Conservation (phyloP, 1,140 invertebrate genomes). For the Matsumurasca onukii region DNA sequence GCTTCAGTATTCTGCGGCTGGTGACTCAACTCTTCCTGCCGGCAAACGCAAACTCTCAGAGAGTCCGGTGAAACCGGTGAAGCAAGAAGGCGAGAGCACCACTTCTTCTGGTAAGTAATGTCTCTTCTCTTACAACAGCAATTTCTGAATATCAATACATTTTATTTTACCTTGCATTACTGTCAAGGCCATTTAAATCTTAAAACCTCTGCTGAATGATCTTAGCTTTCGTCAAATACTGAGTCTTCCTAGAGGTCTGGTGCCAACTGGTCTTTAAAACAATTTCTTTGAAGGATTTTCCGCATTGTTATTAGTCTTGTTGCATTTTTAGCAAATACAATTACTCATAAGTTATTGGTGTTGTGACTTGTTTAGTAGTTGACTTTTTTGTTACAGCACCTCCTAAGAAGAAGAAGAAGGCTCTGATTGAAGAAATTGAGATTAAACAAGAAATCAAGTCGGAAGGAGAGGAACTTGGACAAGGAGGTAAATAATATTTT, state of each 20-base stretch:
- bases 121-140: background rate
- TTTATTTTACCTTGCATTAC: background rate
- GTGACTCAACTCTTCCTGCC: constrained; percentile 59
- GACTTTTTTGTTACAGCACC: constrained; percentile 29
- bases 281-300: too few species aligned
- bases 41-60: constrained; percentile 47
- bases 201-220: too few species aligned
- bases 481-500: constrained; percentile 3
- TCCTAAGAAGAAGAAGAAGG: constrained; percentile 45
- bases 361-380: too few species aligned
- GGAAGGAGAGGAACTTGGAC: constrained; percentile 41
- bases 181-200: too few species aligned
- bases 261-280: too few species aligned
- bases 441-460: constrained; percentile 35
- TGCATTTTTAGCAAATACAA: too few species aligned
- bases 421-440: constrained; percentile 40
- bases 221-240: too few species aligned
- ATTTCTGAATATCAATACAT: background rate
- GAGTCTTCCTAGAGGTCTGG: too few species aligned
- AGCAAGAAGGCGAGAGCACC: constrained; percentile 39
- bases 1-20: constrained; percentile 60
- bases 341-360: too few species aligned
- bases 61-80: constrained; percentile 54
- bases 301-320: too few species aligned
- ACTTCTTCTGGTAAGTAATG: background rate